Evolutionary conservation across 2,113 vertebrate species (phyloP).

Genomic region (Amphiprion percula): DNA sequence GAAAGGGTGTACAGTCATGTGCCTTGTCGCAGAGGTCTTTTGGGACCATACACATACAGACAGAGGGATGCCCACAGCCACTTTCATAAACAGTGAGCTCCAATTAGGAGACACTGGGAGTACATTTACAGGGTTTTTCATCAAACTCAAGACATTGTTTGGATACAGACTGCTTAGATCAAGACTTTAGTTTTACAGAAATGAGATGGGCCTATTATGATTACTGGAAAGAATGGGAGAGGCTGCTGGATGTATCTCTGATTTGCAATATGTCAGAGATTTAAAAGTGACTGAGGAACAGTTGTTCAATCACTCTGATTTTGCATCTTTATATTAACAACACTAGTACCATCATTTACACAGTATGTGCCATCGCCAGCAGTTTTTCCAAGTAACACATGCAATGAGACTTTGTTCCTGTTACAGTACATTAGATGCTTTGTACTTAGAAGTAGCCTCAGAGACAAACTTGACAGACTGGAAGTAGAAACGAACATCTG

Average conservation of each 20-base stretch:
- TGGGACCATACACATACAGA: neutral
- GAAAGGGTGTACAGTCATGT: conserved; percentile 24
- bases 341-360: too few species aligned
- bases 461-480: neutral
- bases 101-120: conserved; percentile 2
- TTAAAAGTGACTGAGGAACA: neutral
- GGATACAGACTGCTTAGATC: conserved; percentile 11
- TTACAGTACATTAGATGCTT: neutral
- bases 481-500: neutral
- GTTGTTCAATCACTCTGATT: neutral
- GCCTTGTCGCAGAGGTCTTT: conserved; percentile 19
- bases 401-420: neutral
- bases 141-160: conserved; percentile 27
- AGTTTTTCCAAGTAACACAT: neutral
- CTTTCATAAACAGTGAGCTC: conserved; percentile 11
- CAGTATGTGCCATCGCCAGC: too few species aligned
- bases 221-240: conserved; percentile 5
- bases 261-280: neutral
- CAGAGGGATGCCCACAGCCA: conserved; percentile 1
- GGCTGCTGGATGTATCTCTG: neutral
- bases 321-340: neutral
- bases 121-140: conserved; percentile 17
- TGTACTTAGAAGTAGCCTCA: neutral
- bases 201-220: conserved; percentile 2
- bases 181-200: conserved; percentile 5